Evolutionary conservation across 2,797 vertebrate species (phyloP).

Genomic region (Dicrostonyx torquatus): DNA sequence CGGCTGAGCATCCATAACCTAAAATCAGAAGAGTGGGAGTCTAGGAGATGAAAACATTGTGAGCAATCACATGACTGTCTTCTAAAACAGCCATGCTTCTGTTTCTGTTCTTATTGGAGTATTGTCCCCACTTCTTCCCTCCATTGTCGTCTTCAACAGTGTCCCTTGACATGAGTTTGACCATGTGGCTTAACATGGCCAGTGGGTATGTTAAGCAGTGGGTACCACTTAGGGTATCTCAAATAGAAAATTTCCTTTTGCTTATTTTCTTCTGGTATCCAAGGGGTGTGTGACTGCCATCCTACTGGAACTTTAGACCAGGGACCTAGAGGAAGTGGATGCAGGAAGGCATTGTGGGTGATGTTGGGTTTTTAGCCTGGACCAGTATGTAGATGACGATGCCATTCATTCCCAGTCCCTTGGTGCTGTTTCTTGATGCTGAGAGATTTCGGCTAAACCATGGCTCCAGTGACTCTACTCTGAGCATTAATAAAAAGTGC

Average conservation of each 20-base stretch:
- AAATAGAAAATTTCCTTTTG: neutral
- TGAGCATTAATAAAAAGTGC: conserved; percentile 9
- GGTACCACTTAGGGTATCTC: neutral
- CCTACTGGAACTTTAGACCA: neutral
- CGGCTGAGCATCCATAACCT: neutral
- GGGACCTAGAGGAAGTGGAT: neutral
- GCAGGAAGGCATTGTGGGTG: neutral
- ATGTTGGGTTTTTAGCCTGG: neutral
- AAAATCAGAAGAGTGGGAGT: neutral
- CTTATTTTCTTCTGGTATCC: neutral
- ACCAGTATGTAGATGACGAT: neutral
- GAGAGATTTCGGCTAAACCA: neutral
- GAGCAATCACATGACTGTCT: neutral
- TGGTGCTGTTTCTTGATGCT: neutral
- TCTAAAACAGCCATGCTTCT: neutral
- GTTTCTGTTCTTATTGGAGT: neutral
- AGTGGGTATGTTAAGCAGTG: neutral
- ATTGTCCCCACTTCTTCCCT: neutral
- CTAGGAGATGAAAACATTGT: neutral
- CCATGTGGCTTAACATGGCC: neutral
- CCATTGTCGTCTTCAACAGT: neutral
- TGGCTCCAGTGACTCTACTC: neutral
- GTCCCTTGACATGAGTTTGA: neutral
- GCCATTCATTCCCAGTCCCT: neutral
- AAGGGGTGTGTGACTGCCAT: neutral